These are phyloP conservation scores for Seriola dumerili DNA, from an alignment of 2,113 vertebrate species.

Conservation along the genomic window DNA sequence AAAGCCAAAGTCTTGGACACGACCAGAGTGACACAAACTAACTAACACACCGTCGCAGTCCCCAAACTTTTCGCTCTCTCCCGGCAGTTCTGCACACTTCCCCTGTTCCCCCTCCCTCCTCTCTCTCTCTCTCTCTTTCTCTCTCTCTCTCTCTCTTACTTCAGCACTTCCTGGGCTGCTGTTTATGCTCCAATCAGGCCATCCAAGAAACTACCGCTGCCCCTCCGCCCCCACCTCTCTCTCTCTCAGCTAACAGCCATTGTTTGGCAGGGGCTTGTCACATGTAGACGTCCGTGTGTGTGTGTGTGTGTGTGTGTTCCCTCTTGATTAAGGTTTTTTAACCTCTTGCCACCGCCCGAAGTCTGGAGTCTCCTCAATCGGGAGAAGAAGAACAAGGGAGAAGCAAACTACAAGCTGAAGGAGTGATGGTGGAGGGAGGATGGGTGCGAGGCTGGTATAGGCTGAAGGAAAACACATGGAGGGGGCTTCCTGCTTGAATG, in stretches of 20 bases:
- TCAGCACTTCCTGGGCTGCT: conserved; percentile 82
- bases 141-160: conserved; percentile 59
- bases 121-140: conserved; percentile 29
- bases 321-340: conserved; percentile 61
- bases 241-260: conserved; percentile 70
- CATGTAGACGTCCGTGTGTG: conserved; percentile 60
- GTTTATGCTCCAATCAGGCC: conserved; percentile 83
- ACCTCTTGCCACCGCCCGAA: conserved; percentile 53
- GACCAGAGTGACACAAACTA: conserved; percentile 57
- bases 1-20: conserved; percentile 22
- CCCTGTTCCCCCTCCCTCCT: conserved; percentile 49
- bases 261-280: conserved; percentile 78
- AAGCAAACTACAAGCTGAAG: conserved; percentile 16
- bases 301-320: conserved; percentile 45
- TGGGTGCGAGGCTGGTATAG: not conserved
- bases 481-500: conserved; percentile 52
- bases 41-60: conserved; percentile 47
- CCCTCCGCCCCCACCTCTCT: conserved; percentile 47
- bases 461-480: conserved; percentile 41
- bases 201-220: conserved; percentile 67
- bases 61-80: conserved; percentile 78
- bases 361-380: conserved; percentile 56
- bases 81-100: conserved; percentile 62
- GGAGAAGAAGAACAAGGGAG: conserved; percentile 10
- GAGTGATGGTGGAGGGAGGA: not conserved